Base-by-base conservation (phyloP, 1,140 invertebrate species). In the Caenorhabditis inopinata region DNA sequence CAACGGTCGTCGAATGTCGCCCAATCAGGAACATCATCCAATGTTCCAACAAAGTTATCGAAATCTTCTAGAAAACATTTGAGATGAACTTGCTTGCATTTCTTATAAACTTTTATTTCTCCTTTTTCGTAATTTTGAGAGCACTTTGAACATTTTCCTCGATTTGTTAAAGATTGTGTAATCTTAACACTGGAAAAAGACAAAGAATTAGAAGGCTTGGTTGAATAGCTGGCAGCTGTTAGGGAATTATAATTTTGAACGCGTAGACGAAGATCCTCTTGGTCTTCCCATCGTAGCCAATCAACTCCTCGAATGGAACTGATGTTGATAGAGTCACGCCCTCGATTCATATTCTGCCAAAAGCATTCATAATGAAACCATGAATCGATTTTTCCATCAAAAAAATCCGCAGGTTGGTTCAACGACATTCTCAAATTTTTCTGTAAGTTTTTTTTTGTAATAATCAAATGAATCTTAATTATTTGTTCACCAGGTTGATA, bases 221-320 rank as follows among this genome's bases (percentile, higher is more conserved):
- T 11, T 21, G n/a, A 18, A 16, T 7, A 2, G 9, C 3, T 32
- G 58, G 32, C n/a, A n/a, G n/a, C n/a, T n/a, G 27, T 18, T 38
- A 5, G 21, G 32, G 38, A 7, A 7, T 42, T 42, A 42, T 38
- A 68, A 7, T 68, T 35, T 21, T 68, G 29, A 42, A 68, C 21
- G 18, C n/a, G 32, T 0, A 21, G 11, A 12, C 58, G 58, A 21
- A 68, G 58, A 6, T 21, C 9, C 21, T 68, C 58, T 21, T 68
- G 58, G 38, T 68, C 58, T 68, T 68, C 58, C 58, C 58, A 68
- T 11, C 58, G 58, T 6, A 68, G 16, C 58, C 58, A 68, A n/a
- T 68, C 58, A n/a, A 68, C 58, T 21, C 58, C 58, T 38, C 32
- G 11, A n/a, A 68, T 68, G 5, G 58, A 68, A n/a, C 58, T 68